A percentile compares a stretch with the other conserved stretches of the same genome.
phyloP scores from a whole-genome alignment of 2,888 invertebrate species.

The Pandemis cinnamomeana region DNA sequence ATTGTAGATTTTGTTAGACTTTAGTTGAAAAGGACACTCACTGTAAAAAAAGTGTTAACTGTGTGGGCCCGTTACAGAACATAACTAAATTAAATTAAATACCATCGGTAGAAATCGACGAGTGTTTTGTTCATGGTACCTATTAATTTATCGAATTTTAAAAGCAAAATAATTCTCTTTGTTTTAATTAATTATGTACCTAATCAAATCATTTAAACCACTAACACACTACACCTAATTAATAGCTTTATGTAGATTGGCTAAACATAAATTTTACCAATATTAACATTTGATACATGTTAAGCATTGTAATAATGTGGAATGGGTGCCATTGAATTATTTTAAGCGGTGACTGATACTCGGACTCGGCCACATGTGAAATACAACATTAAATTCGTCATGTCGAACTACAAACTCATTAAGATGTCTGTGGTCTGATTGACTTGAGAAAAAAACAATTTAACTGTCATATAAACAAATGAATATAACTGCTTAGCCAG shows the following conservation, averaged over 20 bases:
- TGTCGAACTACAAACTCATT: not conserved
- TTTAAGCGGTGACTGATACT: conserved; percentile 19
- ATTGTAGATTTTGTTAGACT: not conserved
- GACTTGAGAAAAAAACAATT: not conserved
- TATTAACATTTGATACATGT: conserved; percentile 30
- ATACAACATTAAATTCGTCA: not conserved
- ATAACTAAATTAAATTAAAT: too few species aligned
- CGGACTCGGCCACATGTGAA: not conserved
- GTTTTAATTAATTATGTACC: too few species aligned
- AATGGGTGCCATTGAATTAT: conserved; percentile 26
- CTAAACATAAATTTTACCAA: not conserved
- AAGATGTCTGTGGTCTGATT: not conserved
- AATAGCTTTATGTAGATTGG: conserved; percentile 19
- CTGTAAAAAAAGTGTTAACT: too few species aligned
- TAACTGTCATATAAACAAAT: not conserved
- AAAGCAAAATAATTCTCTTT: too few species aligned
- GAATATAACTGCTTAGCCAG: too few species aligned
- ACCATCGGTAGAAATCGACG: too few species aligned
- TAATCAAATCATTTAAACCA: not conserved
- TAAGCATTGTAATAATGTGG: conserved; percentile 23
- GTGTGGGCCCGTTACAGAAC: too few species aligned
- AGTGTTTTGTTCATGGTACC: too few species aligned
- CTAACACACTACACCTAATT: not conserved
- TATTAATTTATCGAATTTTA: too few species aligned
- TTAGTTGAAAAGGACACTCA: not conserved